These are phyloP conservation scores for Liparis tanakae DNA, from an alignment of 2,797 vertebrate genomes.

Conservation along the genomic window DNA sequence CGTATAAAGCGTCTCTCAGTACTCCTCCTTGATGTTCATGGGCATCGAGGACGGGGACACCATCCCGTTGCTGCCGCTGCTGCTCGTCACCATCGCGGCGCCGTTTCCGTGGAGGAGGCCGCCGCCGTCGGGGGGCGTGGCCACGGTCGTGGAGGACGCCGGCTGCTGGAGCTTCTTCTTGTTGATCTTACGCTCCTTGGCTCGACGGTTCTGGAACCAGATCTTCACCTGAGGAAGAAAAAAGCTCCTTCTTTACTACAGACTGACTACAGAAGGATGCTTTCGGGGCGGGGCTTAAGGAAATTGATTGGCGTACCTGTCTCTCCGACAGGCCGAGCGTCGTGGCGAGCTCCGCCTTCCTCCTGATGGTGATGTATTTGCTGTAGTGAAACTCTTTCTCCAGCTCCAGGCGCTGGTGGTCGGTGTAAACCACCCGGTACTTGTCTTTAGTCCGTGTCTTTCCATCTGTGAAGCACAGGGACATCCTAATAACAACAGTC, in stretches of 20 bases:
- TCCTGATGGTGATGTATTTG: conserved; percentile 96
- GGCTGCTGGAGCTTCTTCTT: conserved; percentile 97
- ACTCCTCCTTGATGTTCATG: conserved; percentile 94
- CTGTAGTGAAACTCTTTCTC: conserved; percentile 99
- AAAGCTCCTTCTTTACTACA: too few relatives aligned
- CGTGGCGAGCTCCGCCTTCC: conserved; percentile 93
- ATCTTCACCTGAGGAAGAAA: conserved; percentile 90
- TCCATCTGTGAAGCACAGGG: conserved; percentile 64
- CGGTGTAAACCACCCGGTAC: conserved; percentile 96
- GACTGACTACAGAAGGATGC: too few relatives aligned
- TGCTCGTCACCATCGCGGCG: conserved; percentile 85
- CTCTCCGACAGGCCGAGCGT: conserved; percentile 92
- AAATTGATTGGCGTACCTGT: conserved; percentile 82
- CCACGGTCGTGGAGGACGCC: conserved; percentile 85
- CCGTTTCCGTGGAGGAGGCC: conserved; percentile 69
- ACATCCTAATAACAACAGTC: not conserved
- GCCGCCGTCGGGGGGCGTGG: conserved; percentile 76
- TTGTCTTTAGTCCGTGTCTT: conserved; percentile 97
- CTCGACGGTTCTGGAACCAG: conserved; percentile 97
- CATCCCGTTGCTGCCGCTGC: conserved; percentile 82
- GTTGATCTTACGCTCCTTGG: conserved; percentile 97
- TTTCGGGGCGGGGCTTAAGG: too few relatives aligned
- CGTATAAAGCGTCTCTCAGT: conserved; percentile 69
- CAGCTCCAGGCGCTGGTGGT: conserved; percentile 96
- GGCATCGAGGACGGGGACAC: conserved; percentile 85